Conservation (phyloP, 2,888 invertebrate genomes). For the Macrostomum cliftonense region DNA sequence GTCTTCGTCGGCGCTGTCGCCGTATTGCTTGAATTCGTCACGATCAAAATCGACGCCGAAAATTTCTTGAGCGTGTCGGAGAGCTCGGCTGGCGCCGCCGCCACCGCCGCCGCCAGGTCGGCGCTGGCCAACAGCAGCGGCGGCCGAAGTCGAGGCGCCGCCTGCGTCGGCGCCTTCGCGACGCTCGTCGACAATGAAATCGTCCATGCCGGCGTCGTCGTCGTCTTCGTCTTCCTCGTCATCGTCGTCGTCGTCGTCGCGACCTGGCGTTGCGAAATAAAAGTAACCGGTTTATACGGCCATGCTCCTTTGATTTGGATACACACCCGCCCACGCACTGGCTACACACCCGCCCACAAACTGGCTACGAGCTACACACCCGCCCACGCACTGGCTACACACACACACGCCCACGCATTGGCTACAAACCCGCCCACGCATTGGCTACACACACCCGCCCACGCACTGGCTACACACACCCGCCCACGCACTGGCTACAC, state of each 20-base stretch:
- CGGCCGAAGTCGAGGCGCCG: constrained; percentile 10
- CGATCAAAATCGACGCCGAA: constrained; percentile 86
- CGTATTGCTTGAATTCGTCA: constrained; percentile 37
- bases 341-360: too few relatives aligned
- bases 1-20: constrained; percentile 34
- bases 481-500: too few relatives aligned
- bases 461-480: too few relatives aligned
- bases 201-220: constrained; percentile 53
- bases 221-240: constrained; percentile 29
- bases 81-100: constrained; percentile 40
- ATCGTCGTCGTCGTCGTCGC: constrained; percentile 41
- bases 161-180: constrained; percentile 42
- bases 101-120: constrained; percentile 39
- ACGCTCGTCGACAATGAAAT: constrained; percentile 80
- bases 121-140: constrained; percentile 9
- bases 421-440: too few relatives aligned
- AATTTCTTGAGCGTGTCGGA: constrained; percentile 94
- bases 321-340: too few relatives aligned
- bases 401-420: too few relatives aligned
- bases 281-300: too few relatives aligned
- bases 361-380: too few relatives aligned
- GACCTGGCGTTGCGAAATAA: too few relatives aligned
- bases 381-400: too few relatives aligned
- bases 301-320: too few relatives aligned
- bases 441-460: too few relatives aligned